Evolutionary conservation across 1,140 invertebrate genomes (phyloP).

Genomic region (Dysdera silvatica): DNA sequence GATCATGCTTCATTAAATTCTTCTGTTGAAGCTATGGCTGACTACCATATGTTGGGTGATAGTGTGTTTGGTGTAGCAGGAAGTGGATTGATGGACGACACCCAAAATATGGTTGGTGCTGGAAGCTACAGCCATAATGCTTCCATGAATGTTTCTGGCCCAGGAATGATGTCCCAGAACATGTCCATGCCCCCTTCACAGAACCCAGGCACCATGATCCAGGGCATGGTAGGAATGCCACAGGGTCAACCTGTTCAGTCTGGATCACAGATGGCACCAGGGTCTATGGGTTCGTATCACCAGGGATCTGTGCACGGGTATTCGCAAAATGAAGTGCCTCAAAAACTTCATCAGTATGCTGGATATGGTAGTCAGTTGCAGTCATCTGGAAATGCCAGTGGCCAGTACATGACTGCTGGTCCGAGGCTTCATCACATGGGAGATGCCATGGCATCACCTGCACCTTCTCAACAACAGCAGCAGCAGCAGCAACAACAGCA

Average conservation of each 20-base stretch:
- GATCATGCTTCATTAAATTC: conserved; percentile 17
- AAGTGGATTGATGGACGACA: conserved; percentile 29
- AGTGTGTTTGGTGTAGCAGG: conserved; percentile 28
- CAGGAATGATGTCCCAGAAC: conserved; percentile 21
- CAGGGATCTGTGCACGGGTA: conserved; percentile 29
- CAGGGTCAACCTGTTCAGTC: conserved; percentile 17
- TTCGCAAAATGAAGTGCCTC: conserved; percentile 30
- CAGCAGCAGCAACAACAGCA: no score
- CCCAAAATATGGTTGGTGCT: conserved; percentile 19
- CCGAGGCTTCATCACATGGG: conserved; percentile 27
- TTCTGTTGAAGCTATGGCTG: conserved; percentile 24
- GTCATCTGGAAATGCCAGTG: conserved; percentile 11
- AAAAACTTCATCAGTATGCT: conserved; percentile 31
- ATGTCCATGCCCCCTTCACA: conserved; percentile 18
- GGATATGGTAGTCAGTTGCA: conserved; percentile 27
- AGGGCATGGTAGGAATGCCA: conserved; percentile 21
- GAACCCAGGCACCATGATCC: conserved; percentile 26
- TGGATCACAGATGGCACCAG: conserved; percentile 13
- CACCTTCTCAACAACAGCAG: conserved; percentile 17
- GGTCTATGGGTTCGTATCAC: conserved; percentile 27
- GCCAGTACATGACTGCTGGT: conserved; percentile 26
- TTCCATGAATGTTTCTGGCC: conserved; percentile 14
- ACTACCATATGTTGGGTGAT: conserved; percentile 29
- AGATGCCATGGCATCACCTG: conserved; percentile 19
- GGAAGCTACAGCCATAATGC: conserved; percentile 22